phyloP scores from a whole-genome alignment of 2,113 vertebrate species.

The Campylomormyrus tamandua region DNA sequence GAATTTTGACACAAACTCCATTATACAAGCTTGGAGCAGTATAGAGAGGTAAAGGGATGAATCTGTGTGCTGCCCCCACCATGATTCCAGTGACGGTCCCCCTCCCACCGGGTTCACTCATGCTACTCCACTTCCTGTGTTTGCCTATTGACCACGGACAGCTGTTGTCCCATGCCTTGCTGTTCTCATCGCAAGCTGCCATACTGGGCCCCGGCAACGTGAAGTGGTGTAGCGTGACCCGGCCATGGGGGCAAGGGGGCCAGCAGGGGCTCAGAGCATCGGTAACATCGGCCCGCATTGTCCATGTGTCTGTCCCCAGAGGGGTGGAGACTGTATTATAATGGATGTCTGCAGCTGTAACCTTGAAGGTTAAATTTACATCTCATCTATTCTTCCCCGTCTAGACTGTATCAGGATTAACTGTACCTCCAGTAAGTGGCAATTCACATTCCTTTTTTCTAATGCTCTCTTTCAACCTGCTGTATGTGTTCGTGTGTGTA shows the following conservation, averaged over 20 bases:
- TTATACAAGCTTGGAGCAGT: background rate
- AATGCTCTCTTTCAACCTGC: constrained; percentile 30
- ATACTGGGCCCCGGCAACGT: background rate
- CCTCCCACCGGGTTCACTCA: background rate
- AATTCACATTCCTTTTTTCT: constrained; percentile 79
- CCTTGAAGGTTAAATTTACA: constrained; percentile 99
- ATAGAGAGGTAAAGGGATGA: background rate
- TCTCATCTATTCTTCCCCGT: constrained; percentile 99
- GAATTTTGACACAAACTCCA: background rate
- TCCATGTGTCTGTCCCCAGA: constrained; percentile 97
- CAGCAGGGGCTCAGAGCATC: constrained; percentile 51
- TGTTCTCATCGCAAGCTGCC: background rate
- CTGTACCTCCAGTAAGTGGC: constrained; percentile 99
- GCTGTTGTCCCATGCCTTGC: background rate
- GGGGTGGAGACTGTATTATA: constrained; percentile 92
- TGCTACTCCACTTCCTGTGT: background rate
- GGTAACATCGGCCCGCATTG: constrained; percentile 71
- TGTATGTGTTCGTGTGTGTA: constrained; percentile 47
- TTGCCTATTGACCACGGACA: background rate
- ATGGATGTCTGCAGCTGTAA: constrained; percentile 99
- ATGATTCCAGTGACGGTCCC: background rate
- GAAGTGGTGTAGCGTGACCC: background rate
- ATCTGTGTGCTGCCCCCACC: background rate
- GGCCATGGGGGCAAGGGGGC: background rate
- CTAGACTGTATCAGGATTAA: constrained; percentile 99